Base-by-base conservation (phyloP, 2,797 vertebrate species). In the Orientallactaga sibirica region DNA sequence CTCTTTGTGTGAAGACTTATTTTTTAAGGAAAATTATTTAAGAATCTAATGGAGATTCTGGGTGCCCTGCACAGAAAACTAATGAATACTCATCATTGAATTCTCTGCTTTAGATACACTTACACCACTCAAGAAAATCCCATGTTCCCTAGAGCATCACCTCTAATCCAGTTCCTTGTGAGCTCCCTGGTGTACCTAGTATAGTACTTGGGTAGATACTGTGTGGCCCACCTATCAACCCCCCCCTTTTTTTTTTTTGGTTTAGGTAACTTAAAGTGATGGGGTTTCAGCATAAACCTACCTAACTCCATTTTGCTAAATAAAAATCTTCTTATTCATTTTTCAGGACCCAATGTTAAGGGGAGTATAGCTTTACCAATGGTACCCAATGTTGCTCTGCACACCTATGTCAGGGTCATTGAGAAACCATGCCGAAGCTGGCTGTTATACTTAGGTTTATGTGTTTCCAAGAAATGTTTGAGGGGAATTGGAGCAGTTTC, bases 61-160 rank as follows among this genome's bases (percentile, higher is more conserved):
- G 61, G 43, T 58, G 24, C 3, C 12, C 16, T 52, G 52, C 18
- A 20, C 19, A 19, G 7, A 74, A 84, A 83, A 61, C 75, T 62
- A 86, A 84, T 67, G 27, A 93, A 74, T 61, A 78, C 62, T 85
- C 73, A 87, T 33, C 37, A 19, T 8, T 82, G 67, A 62, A 75
- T 19, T 79, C 18, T 5, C 5, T 48, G 33, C 16, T 93, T 88
- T 79, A n/a, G 81, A 73, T 79, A 67, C 75, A 68, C 92, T 87
- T 90, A 92, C 94, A 70, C 15, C 88, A 79, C 7, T 6, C 7
- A 88, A 82, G 41, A 73, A 92, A 93, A 96, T 55, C 41, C 48
- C n/a, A 77, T 19, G 25, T 75, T 91, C 6, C 55, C 76, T 83
- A 90, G 66, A 83, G 48, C 27, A 92, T 48, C 16, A 81, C 43